phyloP scores from a whole-genome alignment of 2,888 invertebrate species.

The Dryobotodes eremita region DNA sequence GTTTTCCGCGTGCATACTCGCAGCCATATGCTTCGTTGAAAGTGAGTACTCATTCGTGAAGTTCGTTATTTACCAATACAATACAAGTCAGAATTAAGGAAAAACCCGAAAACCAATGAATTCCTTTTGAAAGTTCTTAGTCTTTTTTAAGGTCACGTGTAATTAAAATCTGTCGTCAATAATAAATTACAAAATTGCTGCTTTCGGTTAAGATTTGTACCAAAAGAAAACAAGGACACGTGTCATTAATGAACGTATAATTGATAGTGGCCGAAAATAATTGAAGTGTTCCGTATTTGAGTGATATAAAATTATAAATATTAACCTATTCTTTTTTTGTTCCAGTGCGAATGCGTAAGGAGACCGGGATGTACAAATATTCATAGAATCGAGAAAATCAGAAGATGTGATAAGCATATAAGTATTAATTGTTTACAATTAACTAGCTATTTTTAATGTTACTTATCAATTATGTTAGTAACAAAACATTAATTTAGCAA shows the following conservation, averaged over 20 bases:
- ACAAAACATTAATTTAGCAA: constrained; percentile 50
- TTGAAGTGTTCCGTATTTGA: background rate
- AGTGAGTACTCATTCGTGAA: constrained; percentile 91
- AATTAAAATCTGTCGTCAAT: background rate
- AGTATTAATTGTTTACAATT: constrained; percentile 46
- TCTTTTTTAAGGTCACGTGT: constrained; percentile 2
- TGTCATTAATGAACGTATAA: constrained; percentile 5
- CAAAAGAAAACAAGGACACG: constrained; percentile 40
- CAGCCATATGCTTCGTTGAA: constrained; percentile 95
- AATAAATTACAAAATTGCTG: background rate
- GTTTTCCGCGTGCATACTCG: constrained; percentile 95
- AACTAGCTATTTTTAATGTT: constrained; percentile 30
- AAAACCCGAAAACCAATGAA: background rate
- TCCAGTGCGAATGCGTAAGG: constrained; percentile 89
- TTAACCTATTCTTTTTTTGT: constrained; percentile 68
- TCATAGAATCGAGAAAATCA: constrained; percentile 73
- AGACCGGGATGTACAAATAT: constrained; percentile 89
- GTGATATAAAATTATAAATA: constrained; percentile 4
- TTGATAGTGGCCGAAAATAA: background rate
- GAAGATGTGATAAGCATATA: constrained; percentile 40
- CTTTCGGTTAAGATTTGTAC: constrained; percentile 10
- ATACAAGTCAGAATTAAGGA: background rate
- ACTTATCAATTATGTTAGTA: constrained; percentile 38
- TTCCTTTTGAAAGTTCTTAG: background rate
- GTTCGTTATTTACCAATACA: background rate